Evolutionary conservation across 2,888 invertebrate genomes (phyloP), one percentile per base, ranked within the genome.

Genomic region (Neoscelio sp.): DNA sequence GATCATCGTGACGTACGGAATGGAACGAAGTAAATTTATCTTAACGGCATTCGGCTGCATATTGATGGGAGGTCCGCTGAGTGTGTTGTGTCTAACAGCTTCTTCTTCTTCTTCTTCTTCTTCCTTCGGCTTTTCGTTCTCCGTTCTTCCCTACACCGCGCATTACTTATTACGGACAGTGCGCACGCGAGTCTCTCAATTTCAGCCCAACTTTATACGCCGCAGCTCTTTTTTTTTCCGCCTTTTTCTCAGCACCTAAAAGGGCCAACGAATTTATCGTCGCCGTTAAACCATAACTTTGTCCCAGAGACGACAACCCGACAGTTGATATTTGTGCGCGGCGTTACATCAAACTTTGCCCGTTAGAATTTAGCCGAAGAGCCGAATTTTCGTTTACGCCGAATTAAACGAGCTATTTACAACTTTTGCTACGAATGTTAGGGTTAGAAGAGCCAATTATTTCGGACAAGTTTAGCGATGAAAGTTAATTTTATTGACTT

Each of bases 11-110:
- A 78, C 73, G 78, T 82, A 85, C 81, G 86, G 85, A 86, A 87
- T 84, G 87, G 85, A 85, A 82, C 84, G 84, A 80, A 84, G 87
- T 88, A 89, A 88, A 89, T 89, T 89, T 89, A 89, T 89, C 88
- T 88, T 87, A 87, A 89, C 87, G 85, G 87, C 86, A 82, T 88
- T 85, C 85, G 83, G 81, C 83, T 80, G 87, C 85, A 88, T 87
- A 88, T 88, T 87, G 88, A 88, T 88, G 87, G 88, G 88, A 87
- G 87, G 88, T 86, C 87, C 83, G 85, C 84, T 87, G 89, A 90
- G 89, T 90, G 89, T 90, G 90, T 90, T 90, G 86, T 90, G 90
- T 90, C 90, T 90, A 89, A 88, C 87, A 85, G 44, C 73, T 67
- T 67, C 64, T 62, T 62, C 71, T 6, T 75, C 50, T 71, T 71